These are phyloP conservation scores for Enteromius anoplus DNA, from an alignment of 2,797 vertebrate genomes.

Conservation along the genomic window DNA sequence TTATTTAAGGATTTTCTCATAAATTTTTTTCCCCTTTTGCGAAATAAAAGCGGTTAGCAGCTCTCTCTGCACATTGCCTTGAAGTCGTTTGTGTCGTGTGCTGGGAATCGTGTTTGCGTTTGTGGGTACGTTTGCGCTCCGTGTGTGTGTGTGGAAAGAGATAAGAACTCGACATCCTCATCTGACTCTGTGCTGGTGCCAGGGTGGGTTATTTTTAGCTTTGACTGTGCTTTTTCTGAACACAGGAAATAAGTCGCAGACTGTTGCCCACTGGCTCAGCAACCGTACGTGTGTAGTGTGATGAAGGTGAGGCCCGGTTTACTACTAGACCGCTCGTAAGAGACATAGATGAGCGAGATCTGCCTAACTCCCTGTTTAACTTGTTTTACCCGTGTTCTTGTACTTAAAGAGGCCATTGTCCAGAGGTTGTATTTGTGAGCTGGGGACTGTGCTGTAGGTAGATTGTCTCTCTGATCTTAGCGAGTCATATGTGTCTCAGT, in stretches of 20 bases:
- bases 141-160: conserved; percentile 30
- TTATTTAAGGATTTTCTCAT: background rate
- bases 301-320: background rate
- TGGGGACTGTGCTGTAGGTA: background rate
- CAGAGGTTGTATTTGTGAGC: background rate
- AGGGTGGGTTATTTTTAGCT: conserved; percentile 49
- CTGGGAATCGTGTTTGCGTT: conserved; percentile 8
- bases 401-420: background rate
- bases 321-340: background rate
- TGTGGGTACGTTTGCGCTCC: conserved; percentile 11
- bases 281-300: background rate
- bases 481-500: background rate
- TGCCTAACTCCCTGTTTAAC: background rate
- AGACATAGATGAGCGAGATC: background rate
- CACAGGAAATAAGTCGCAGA: conserved; percentile 36
- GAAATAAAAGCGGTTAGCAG: background rate
- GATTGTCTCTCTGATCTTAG: background rate
- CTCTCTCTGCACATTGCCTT: background rate
- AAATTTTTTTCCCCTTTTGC: background rate
- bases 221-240: conserved; percentile 44
- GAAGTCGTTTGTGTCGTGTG: background rate
- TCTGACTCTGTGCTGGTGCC: conserved; percentile 38
- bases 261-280: conserved; percentile 23
- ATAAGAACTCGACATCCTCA: conserved; percentile 48
- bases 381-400: background rate